Conservation (phyloP, 2,113 vertebrate genomes). For the Neodontobutis hainanensis region DNA sequence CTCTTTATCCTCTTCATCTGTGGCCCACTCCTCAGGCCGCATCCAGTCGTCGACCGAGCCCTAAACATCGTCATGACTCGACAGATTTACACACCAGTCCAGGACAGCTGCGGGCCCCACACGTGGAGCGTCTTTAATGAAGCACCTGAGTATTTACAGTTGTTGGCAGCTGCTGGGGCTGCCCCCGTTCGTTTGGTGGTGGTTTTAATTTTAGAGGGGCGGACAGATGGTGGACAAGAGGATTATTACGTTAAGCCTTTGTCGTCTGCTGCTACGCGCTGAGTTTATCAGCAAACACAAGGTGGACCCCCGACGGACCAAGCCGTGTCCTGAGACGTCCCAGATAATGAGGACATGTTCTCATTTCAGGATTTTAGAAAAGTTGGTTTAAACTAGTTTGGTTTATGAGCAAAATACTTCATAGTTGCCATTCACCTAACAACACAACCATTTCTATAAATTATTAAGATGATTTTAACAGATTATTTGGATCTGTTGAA, state of each 20-base stretch:
- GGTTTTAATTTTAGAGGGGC: constrained; percentile 75
- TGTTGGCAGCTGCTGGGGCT: constrained; percentile 75
- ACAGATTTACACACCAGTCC: constrained; percentile 18
- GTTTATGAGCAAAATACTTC: no score
- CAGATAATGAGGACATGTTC: neutral
- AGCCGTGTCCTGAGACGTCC: neutral
- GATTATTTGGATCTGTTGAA: no score
- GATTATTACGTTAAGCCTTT: constrained; percentile 79
- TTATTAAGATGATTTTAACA: no score
- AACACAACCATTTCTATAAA: no score
- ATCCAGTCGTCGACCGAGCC: constrained; percentile 2
- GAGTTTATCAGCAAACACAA: constrained; percentile 57
- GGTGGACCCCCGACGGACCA: constrained; percentile 37
- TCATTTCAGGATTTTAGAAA: no score
- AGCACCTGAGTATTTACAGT: constrained; percentile 73
- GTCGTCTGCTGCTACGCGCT: constrained; percentile 75
- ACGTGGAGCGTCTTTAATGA: constrained; percentile 45
- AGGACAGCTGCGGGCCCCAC: constrained; percentile 26
- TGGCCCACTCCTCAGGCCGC: constrained; percentile 1
- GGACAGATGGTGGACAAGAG: constrained; percentile 80
- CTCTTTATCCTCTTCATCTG: constrained; percentile 54
- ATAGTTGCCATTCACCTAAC: no score
- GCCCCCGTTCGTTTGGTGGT: constrained; percentile 51
- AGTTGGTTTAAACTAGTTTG: no score
- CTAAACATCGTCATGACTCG: constrained; percentile 25